Conservation (phyloP, 2,113 vertebrate genomes). For the Oreochromis tanganicae region DNA sequence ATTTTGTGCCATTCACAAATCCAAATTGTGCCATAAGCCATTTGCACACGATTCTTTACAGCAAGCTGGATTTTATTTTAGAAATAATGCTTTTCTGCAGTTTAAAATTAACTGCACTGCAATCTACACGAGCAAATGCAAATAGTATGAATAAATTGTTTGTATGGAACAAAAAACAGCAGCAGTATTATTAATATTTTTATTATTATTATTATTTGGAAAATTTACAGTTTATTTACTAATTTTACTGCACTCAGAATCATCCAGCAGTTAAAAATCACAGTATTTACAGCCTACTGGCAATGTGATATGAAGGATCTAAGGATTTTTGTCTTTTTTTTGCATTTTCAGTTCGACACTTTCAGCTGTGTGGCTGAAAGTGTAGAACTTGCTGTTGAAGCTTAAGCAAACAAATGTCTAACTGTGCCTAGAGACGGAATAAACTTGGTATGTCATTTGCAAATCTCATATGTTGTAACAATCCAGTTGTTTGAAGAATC, state of each 20-base stretch:
- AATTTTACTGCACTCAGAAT: constrained; percentile 4
- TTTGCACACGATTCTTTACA: neutral
- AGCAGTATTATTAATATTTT: constrained; percentile 35
- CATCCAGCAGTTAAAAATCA: constrained; percentile 10
- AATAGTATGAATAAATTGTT: neutral
- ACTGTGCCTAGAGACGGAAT: neutral
- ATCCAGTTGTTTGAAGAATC: neutral
- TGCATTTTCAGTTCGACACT: neutral
- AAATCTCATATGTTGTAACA: neutral
- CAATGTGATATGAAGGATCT: constrained; percentile 27
- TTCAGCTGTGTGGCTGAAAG: neutral
- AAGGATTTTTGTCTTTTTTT: neutral
- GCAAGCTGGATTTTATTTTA: neutral
- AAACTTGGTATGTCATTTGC: neutral
- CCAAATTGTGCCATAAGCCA: neutral
- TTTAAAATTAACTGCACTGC: constrained; percentile 7
- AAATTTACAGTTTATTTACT: neutral
- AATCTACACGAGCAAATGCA: neutral
- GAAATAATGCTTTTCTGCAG: neutral
- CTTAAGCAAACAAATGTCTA: neutral
- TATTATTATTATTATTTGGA: neutral
- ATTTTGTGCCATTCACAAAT: neutral
- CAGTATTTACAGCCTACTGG: constrained; percentile 30
- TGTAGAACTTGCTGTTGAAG: neutral
- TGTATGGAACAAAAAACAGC: neutral